phyloP scores from a whole-genome alignment of 2,113 vertebrate species.

The Eptesicus fuscus region DNA sequence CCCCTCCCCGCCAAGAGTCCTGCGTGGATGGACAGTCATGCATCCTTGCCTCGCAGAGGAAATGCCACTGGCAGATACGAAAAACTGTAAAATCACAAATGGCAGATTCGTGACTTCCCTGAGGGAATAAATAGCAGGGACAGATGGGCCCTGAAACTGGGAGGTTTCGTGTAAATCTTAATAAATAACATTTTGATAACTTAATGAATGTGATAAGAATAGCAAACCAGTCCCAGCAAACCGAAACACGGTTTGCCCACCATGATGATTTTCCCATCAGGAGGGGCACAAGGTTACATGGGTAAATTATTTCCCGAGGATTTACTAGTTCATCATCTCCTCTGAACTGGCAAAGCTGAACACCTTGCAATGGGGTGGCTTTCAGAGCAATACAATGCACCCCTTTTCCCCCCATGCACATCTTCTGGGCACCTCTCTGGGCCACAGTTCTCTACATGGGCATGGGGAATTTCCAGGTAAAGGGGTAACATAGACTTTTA shows the following conservation, averaged over 20 bases:
- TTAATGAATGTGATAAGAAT: conserved; percentile 71
- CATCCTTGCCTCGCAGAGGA: not conserved
- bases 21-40: not conserved
- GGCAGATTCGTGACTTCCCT: conserved; percentile 78
- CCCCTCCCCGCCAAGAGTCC: not conserved
- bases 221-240: not conserved
- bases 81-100: conserved; percentile 59
- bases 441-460: not conserved
- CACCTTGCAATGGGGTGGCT: too few relatives aligned
- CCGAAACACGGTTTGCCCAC: not conserved
- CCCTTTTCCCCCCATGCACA: not conserved
- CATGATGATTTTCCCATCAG: not conserved
- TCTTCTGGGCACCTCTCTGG: not conserved
- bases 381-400: not conserved
- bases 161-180: conserved; percentile 73
- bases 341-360: not conserved
- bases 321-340: too few relatives aligned
- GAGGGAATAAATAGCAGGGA: conserved; percentile 76
- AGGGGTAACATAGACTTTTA: not conserved
- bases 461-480: not conserved
- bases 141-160: conserved; percentile 79
- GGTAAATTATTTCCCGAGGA: not conserved
- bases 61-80: not conserved
- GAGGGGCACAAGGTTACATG: not conserved
- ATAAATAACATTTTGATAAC: conserved; percentile 76